Conservation (phyloP, 2,888 invertebrate species). For the Agonopterix heracliana region DNA sequence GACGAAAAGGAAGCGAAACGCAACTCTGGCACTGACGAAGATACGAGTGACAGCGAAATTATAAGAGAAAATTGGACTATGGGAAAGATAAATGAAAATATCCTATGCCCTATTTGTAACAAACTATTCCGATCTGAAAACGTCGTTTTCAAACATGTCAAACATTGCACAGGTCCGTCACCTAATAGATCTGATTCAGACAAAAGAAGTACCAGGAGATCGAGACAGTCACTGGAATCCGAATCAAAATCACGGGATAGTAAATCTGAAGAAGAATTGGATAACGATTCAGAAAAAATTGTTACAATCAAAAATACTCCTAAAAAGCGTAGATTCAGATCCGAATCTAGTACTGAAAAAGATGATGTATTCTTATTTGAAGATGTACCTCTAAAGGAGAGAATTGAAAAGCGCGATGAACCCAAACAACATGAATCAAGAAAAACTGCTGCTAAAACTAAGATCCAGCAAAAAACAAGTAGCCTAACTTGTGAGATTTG, state of each 20-base stretch:
- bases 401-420: slow-evolving; percentile 20
- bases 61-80: slow-evolving; percentile 68
- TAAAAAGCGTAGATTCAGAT: slow-evolving; percentile 36
- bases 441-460: slow-evolving; percentile 27
- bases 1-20: slow-evolving; percentile 39
- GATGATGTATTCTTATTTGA: slow-evolving; percentile 50
- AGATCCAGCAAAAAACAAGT: slow-evolving; percentile 24
- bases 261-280: slow-evolving; percentile 44
- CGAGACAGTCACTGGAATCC: slow-evolving; percentile 44
- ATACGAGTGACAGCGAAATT: slow-evolving; percentile 38
- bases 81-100: slow-evolving; percentile 73
- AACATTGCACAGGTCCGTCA: slow-evolving; percentile 68
- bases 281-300: slow-evolving; percentile 34
- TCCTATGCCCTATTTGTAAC: slow-evolving; percentile 68
- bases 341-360: slow-evolving; percentile 29
- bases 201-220: slow-evolving; percentile 44
- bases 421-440: slow-evolving; percentile 32
- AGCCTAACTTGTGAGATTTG: slow-evolving; percentile 62
- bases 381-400: slow-evolving; percentile 40
- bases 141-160: slow-evolving; percentile 71
- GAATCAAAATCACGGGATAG: slow-evolving; percentile 41
- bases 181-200: slow-evolving; percentile 63
- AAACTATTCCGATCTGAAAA: slow-evolving; percentile 70
- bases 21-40: slow-evolving; percentile 36
- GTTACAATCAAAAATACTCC: slow-evolving; percentile 25